Evolutionary conservation across 2,113 vertebrate species (phyloP), one percentile per base, ranked within the genome.

Genomic region (Phrynosoma platyrhinos): DNA sequence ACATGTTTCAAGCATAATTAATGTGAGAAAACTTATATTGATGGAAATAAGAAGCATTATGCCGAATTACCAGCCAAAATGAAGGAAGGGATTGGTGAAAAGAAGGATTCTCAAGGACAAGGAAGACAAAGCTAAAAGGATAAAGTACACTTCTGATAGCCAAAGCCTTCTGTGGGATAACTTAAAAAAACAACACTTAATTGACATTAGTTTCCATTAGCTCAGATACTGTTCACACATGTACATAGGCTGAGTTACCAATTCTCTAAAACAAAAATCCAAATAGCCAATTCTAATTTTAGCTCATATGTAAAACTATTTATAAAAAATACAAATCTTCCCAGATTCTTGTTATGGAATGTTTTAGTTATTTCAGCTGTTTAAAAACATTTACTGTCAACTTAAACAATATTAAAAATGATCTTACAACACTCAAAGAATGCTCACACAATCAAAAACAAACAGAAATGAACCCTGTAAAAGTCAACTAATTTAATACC

Each of bases 1-100:
- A 18, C 20, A 25, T 53, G 14, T 32, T 68, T 55, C 76, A 71
- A 71, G n/a, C n/a, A 87, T 32, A 13, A 87, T 81, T 82, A 89
- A 82, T 87, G 89, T 95, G 94, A 91, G 93, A 95, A 96, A 92
- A 90, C 92, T 95, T 95, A 92, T 23, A 83, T 47, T 83, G 10
- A 58, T 58, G 10, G 91, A 78, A 83, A 84, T 75, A 88, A 75
- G 42, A 88, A 91, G 40, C 1, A 0, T 83, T 87, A 90, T 87
- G 89, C 81, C 89, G 87, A 95, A 94, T 88, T 94, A 94, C 95
- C 90, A 93, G 77, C 42, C 85, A 89, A 53, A 84, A 55, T 71
- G 52, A n/a, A 91, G 40, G 90, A 75, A 71, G 89, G 66, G 52
- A 9, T 58, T 80, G 47, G 64, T n/a, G 7, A 47, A 36, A 80